Evolutionary conservation across 1,140 invertebrate species (phyloP), one percentile per base, ranked within the genome.

Genomic region (Drosophila miranda): DNA sequence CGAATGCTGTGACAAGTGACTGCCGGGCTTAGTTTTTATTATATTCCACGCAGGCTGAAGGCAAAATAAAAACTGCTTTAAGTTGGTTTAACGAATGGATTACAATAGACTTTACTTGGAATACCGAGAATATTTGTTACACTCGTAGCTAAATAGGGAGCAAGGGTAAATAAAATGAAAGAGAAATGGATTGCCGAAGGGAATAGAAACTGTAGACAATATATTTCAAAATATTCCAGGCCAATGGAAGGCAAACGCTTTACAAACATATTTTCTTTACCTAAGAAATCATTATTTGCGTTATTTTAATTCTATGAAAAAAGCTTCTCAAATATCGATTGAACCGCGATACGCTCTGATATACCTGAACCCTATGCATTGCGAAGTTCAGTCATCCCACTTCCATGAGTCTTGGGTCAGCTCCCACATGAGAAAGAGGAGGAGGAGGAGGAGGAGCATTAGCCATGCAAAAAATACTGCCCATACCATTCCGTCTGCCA

Each of bases 1-100:
- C 19, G 42, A 68, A 70, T 44, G 30, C 50, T 73, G 69, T 73
- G 69, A 73, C 70, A 73, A 51, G 69, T 63, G 59, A 72, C 41
- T 72, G 62, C 48, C 30, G 41, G 41, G 51, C 51, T 71, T 45
- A 62, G 50, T 28, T 50, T 28, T 38, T 42, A n/a, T 48, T 52
- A 68, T 48, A 30, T 52, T 30, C 42, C 28, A 2, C 13, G n/a
- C 5, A 8, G 57, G 14, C 23, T 1, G 6, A 2, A 13, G 7
- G 44, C 19, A 41, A 46, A 43, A 23, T 19, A 66, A 43, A 26
- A 55, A 6, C 28, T 43, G 44, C 50, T 41, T 61, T 28, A 61
- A 41, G 53, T 16, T 34, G 58, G 56, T 9, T 46, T 38, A 21
- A 51, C 23, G 7, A 62, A 23, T 9, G 46, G 16, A 46, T 44